A percentile compares a stretch with the other conserved stretches of the same genome.
Conservation (phyloP, 2,113 vertebrate species). For the Lethenteron reissneri region DNA sequence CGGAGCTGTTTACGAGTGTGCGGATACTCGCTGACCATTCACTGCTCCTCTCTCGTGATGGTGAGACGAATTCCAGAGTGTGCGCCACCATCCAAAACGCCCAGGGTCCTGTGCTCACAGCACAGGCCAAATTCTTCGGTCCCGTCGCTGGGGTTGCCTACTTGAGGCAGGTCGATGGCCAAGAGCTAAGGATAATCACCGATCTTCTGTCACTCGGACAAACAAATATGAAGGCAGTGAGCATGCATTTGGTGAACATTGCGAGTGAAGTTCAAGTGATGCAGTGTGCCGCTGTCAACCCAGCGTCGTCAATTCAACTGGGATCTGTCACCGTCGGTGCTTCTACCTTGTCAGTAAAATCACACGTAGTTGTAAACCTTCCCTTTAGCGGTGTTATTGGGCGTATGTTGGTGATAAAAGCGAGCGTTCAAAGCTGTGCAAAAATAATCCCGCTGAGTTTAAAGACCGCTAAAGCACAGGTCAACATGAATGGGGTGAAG, state of each 20-base stretch:
- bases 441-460: constrained; percentile 17
- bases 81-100: constrained; percentile 21
- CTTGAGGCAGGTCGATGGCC: constrained; percentile 17
- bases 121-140: constrained; percentile 24
- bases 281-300: constrained; percentile 14
- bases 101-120: constrained; percentile 13
- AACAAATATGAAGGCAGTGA: constrained; percentile 7
- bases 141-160: constrained; percentile 26
- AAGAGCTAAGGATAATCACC: constrained; percentile 16
- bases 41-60: constrained; percentile 19
- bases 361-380: constrained; percentile 15
- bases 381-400: background rate
- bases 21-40: constrained; percentile 24
- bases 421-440: constrained; percentile 19
- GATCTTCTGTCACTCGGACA: constrained; percentile 18
- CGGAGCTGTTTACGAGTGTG: constrained; percentile 14
- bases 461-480: constrained; percentile 21
- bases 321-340: constrained; percentile 19
- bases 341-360: constrained; percentile 18
- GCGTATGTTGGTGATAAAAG: constrained; percentile 19
- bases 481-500: constrained; percentile 30
- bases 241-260: constrained; percentile 12
- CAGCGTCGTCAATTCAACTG: background rate
- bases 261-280: constrained; percentile 15
- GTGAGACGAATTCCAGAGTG: constrained; percentile 10